phyloP scores from a whole-genome alignment of 2,113 vertebrate species.

The Xerus inauris region DNA sequence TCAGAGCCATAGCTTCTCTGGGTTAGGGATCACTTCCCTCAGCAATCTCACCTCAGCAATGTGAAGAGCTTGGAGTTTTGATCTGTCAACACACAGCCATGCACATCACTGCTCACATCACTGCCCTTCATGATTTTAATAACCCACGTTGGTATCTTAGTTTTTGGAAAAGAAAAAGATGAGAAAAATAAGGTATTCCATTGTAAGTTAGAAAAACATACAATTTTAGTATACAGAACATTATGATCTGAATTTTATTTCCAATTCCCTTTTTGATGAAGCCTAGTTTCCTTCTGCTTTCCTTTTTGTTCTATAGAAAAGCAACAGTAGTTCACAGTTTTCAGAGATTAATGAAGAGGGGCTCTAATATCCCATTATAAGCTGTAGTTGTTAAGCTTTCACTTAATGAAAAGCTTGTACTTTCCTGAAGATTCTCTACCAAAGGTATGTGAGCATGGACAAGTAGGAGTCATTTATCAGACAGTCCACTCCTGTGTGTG shows the following conservation, averaged over 20 bases:
- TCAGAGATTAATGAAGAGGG: background rate
- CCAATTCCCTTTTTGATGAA: background rate
- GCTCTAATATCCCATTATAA: background rate
- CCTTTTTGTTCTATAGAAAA: background rate
- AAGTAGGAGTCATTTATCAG: background rate
- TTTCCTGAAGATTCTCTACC: background rate
- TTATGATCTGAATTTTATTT: conserved; percentile 18
- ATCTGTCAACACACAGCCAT: background rate
- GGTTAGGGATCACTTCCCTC: background rate
- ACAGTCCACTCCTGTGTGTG: background rate
- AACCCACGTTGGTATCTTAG: background rate
- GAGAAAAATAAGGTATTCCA: background rate
- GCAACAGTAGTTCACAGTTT: background rate
- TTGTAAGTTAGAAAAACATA: background rate
- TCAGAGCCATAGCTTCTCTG: background rate
- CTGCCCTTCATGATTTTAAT: background rate
- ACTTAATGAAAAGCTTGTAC: background rate
- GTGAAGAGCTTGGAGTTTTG: background rate
- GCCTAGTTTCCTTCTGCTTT: background rate
- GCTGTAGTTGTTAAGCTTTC: fast-evolving
- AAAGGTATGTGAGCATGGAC: background rate
- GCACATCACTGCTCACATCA: background rate
- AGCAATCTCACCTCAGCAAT: background rate
- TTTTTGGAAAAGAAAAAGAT: background rate
- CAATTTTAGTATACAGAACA: background rate